Conservation (phyloP, 2,888 invertebrate species). For the Papilio demoleus region DNA sequence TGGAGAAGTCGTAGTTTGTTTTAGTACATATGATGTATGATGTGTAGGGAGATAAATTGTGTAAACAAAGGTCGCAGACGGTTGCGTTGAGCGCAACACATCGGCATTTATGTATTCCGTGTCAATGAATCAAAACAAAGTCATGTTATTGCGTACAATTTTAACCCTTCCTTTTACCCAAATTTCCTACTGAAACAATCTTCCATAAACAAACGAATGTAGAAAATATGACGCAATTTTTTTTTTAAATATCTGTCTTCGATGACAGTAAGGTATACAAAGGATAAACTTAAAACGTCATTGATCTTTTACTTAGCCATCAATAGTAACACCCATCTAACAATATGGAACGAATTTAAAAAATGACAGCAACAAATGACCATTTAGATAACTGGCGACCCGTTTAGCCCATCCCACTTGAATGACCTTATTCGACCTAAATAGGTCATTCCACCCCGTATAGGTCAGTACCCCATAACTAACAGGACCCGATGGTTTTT, state of each 20-base stretch:
- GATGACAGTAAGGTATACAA: not conserved
- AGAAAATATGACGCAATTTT: too few species aligned
- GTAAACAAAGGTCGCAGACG: constrained; percentile 12
- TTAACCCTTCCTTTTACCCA: not conserved
- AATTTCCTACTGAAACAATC: too few species aligned
- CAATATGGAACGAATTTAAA: constrained; percentile 24
- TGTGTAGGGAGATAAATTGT: not conserved
- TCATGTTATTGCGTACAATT: constrained; percentile 30
- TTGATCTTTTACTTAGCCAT: too few species aligned
- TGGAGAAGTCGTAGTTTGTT: too few species aligned
- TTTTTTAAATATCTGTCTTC: too few species aligned
- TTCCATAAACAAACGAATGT: too few species aligned
- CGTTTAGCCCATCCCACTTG: constrained; percentile 49
- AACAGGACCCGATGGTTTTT: constrained; percentile 79
- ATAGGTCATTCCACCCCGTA: constrained; percentile 79
- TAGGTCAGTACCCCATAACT: constrained; percentile 73
- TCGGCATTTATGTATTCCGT: constrained; percentile 30
- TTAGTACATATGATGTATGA: too few species aligned
- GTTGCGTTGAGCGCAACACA: not conserved
- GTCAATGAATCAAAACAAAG: constrained; percentile 38
- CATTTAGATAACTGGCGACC: constrained; percentile 23
- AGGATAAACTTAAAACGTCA: not conserved
- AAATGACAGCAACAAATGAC: constrained; percentile 34
- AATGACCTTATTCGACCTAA: constrained; percentile 77
- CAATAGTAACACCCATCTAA: constrained; percentile 1